Base-by-base conservation (phyloP, 2,888 invertebrate genomes). In the Drosophila paramelanica region DNA sequence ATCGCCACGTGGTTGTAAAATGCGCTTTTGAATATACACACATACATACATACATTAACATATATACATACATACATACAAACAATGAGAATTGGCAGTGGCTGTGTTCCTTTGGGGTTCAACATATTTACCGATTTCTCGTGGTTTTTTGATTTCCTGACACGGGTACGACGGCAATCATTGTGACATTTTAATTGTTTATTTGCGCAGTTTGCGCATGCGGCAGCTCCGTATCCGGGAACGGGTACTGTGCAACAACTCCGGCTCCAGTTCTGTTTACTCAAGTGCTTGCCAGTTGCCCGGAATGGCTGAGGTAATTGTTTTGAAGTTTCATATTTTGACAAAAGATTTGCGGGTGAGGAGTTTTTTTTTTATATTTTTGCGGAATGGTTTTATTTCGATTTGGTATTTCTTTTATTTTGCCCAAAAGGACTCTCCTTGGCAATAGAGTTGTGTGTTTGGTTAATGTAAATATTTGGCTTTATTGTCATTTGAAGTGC, bases 111-210 rank as follows among this genome's bases (percentile, higher is more conserved):
- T 67, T 64, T 77, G 70, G 76, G 71, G 73, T 79, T 73, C 79
- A 81, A 65, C 69, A 53, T 81, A 73, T 81, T 83, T 81, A 74
- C 73, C 77, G 82, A 84, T 85, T 88, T 84, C 66, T 89, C 80
- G 81, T 73, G 88, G 79, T 81, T 85, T 82, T 81, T 85, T 88
- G 84, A 88, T 87, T 88, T 77, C 81, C 87, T 87, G 87, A 87
- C 89, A 88, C 88, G 87, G 87, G 89, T 88, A 80, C 83, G 75
- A 68, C 66, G 79, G 75, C 89, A 89, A 88, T 89, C 87, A 83
- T 89, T 89, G 87, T 87, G 87, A 87, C 87, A 87, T 89, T 87
- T 87, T 87, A 87, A 87, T 87, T 87, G 87, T 87, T 87, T 87
- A 87, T 87, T 87, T 86, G 88, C 89, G 31, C 71, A 71, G 84